These are phyloP conservation scores for Xylota sylvarum DNA, from an alignment of 2,888 invertebrate species.

Conservation along the genomic window DNA sequence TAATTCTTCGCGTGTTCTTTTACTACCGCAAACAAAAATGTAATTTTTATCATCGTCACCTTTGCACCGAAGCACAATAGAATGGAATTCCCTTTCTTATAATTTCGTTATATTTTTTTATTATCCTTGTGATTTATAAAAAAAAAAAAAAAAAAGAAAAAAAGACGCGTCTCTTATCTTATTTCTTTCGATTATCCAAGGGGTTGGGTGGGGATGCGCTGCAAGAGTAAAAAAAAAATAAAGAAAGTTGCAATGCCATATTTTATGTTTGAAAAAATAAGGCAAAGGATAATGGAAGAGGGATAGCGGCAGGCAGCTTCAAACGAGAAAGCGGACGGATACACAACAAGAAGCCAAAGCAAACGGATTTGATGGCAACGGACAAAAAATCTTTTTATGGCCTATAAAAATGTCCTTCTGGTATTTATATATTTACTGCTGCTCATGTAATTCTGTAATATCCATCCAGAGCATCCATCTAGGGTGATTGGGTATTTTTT, in stretches of 20 bases:
- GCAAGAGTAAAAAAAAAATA: constrained; percentile 7
- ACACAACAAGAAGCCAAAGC: not conserved
- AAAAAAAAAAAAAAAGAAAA: constrained; percentile 17
- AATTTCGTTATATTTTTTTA: constrained; percentile 64
- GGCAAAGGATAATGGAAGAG: constrained; percentile 40
- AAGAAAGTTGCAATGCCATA: constrained; percentile 57
- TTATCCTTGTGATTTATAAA: constrained; percentile 71
- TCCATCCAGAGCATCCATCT: constrained; percentile 52
- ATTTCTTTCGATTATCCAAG: constrained; percentile 58
- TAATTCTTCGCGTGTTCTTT: constrained; percentile 71
- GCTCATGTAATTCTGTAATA: constrained; percentile 45
- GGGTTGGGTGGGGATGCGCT: not conserved
- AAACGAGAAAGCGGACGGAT: constrained; percentile 1
- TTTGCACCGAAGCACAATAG: constrained; percentile 70
- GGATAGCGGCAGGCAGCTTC: not conserved
- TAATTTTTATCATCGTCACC: constrained; percentile 75
- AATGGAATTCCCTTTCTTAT: constrained; percentile 69
- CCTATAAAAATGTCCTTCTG: constrained; percentile 68
- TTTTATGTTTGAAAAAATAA: constrained; percentile 42
- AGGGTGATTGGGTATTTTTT: constrained; percentile 51
- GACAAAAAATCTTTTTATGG: constrained; percentile 63
- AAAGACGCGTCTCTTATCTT: constrained; percentile 62
- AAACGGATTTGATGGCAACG: constrained; percentile 43
- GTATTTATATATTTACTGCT: constrained; percentile 62
- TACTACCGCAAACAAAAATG: constrained; percentile 71